Evolutionary conservation across 2,797 vertebrate species (phyloP).

Genomic region (Lycodopsis pacificus): DNA sequence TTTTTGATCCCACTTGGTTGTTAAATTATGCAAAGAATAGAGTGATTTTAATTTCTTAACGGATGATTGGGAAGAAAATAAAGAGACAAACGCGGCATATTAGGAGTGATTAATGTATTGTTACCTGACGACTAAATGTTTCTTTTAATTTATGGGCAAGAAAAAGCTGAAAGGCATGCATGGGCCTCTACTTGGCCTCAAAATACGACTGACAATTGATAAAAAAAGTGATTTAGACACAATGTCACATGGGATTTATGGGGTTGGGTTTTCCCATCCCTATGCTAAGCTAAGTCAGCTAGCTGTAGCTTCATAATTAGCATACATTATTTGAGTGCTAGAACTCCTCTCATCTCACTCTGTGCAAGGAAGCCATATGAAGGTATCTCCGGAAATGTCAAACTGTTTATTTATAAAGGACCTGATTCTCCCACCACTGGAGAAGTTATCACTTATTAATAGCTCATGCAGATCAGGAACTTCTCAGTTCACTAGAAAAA

Average conservation of each 20-base stretch:
- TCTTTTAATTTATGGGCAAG: constrained; percentile 16
- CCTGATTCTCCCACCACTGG: neutral
- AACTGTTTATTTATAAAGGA: neutral
- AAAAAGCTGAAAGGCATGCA: constrained; percentile 22
- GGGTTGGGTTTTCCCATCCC: neutral
- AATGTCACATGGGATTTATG: constrained; percentile 8
- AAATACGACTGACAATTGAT: constrained; percentile 27
- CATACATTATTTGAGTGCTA: neutral
- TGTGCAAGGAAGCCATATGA: neutral
- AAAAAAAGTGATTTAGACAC: constrained; percentile 26
- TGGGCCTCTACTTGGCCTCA: constrained; percentile 2
- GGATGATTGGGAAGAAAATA: neutral
- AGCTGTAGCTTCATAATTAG: neutral
- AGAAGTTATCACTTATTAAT: neutral
- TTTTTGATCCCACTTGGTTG: constrained; percentile 28
- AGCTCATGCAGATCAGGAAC: neutral
- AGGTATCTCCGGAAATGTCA: neutral
- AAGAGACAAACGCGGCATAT: neutral
- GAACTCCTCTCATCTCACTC: neutral
- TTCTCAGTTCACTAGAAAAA: neutral
- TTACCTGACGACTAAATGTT: constrained; percentile 4
- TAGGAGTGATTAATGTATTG: neutral
- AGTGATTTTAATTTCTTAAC: constrained; percentile 5
- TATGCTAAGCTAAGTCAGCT: neutral
- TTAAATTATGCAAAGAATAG: constrained; percentile 5